Conservation (phyloP, 2,797 vertebrate genomes). For the Lutjanus argentimaculatus region DNA sequence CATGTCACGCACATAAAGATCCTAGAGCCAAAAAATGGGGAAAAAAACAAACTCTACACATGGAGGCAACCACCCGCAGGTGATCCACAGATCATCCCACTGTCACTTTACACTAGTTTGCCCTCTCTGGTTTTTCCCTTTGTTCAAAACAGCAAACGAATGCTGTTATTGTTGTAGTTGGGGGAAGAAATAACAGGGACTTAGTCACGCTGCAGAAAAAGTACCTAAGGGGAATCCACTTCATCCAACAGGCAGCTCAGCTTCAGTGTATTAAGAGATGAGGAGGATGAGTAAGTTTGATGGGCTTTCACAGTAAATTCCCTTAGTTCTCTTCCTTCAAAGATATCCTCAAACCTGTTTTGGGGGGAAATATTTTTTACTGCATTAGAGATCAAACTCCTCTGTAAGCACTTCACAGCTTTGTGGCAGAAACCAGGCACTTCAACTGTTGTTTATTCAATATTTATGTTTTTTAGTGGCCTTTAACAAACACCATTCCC, state of each 20-base stretch:
- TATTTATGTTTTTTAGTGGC: neutral
- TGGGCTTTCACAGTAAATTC: conserved; percentile 67
- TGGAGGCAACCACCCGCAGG: conserved; percentile 52
- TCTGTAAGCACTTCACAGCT: conserved; percentile 2
- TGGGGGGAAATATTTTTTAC: conserved; percentile 22
- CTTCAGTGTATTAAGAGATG: conserved; percentile 67
- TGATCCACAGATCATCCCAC: conserved; percentile 56
- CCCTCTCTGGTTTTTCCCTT: conserved; percentile 33
- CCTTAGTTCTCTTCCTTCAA: conserved; percentile 48
- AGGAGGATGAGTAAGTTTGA: conserved; percentile 65
- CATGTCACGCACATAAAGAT: conserved; percentile 51
- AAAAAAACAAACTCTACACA: conserved; percentile 36
- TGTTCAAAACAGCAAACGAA: conserved; percentile 57
- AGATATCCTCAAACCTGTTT: conserved; percentile 29
- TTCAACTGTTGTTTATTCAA: neutral
- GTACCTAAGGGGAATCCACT: conserved; percentile 63
- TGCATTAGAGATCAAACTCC: conserved; percentile 1
- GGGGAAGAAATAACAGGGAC: conserved; percentile 61
- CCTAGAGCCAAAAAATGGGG: conserved; percentile 52
- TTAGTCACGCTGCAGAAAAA: conserved; percentile 70
- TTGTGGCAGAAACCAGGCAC: neutral
- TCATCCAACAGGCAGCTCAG: conserved; percentile 61
- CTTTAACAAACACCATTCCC: neutral
- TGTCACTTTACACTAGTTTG: conserved; percentile 42
- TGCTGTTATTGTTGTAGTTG: conserved; percentile 56